Conservation (phyloP, 2,113 vertebrate genomes). For the Petrocephalus zakoni region DNA sequence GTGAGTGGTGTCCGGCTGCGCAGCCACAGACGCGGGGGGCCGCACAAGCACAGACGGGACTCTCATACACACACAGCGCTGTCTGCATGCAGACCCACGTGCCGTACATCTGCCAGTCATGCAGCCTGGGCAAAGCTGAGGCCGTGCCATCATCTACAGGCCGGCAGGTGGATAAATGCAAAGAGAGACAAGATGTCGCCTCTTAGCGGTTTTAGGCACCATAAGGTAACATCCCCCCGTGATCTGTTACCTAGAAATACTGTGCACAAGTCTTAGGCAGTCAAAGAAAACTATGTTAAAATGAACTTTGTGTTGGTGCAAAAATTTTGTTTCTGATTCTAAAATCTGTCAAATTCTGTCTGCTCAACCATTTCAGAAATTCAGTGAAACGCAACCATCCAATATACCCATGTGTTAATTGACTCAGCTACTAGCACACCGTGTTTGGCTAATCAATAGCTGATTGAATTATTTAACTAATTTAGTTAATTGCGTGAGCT, state of each 20-base stretch:
- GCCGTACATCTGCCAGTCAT: background rate
- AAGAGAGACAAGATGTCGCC: too few species aligned
- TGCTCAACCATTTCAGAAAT: background rate
- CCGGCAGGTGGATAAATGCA: background rate
- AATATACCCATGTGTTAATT: background rate
- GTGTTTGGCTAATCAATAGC: background rate
- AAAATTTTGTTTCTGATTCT: too few species aligned
- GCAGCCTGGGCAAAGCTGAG: background rate
- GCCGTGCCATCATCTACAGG: background rate
- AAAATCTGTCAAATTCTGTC: background rate
- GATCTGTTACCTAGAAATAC: background rate
- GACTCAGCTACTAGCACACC: background rate
- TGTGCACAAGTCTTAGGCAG: background rate
- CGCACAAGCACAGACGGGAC: background rate
- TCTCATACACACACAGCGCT: background rate
- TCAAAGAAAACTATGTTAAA: background rate
- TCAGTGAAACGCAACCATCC: background rate
- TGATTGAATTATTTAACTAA: background rate
- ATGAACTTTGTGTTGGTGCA: background rate
- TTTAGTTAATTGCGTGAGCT: background rate
- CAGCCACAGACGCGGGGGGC: background rate
- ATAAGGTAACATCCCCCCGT: conserved; percentile 1
- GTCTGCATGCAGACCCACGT: background rate
- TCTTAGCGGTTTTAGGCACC: background rate
- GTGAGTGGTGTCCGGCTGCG: conserved; percentile 46